Evolutionary conservation across 2,113 vertebrate species (phyloP).

Genomic region (Reinhardtius hippoglossoides): DNA sequence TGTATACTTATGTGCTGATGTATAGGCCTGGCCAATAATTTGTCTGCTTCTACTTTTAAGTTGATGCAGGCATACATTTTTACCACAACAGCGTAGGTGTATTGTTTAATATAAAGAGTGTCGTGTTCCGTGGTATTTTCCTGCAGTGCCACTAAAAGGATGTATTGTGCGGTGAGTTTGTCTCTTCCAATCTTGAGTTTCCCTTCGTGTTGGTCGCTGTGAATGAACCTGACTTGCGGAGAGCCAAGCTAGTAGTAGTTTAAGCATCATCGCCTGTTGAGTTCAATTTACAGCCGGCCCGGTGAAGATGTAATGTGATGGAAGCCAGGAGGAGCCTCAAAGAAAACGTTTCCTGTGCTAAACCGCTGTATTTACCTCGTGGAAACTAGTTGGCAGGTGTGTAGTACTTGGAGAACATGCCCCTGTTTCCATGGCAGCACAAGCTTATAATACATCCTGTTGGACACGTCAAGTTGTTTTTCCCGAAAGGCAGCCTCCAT

Average conservation of each 20-base stretch:
- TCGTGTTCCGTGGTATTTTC: not conserved
- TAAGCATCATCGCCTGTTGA: constrained; percentile 10
- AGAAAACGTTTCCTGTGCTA: constrained; percentile 46
- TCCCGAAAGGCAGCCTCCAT: constrained; percentile 10
- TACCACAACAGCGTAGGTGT: not conserved
- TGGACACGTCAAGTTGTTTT: constrained; percentile 25
- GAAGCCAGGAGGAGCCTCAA: constrained; percentile 26
- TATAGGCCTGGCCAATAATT: too few relatives aligned
- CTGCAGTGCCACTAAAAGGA: constrained; percentile 30
- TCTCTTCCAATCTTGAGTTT: constrained; percentile 18
- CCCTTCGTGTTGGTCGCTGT: constrained; percentile 13
- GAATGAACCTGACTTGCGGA: constrained; percentile 15
- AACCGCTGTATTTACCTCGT: constrained; percentile 29
- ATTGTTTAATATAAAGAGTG: not conserved
- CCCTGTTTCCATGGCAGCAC: constrained; percentile 45
- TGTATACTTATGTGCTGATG: too few relatives aligned
- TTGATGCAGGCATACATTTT: not conserved
- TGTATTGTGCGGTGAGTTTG: not conserved
- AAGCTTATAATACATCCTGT: constrained; percentile 46
- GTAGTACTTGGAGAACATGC: constrained; percentile 25
- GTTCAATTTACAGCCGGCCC: constrained; percentile 12
- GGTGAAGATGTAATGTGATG: constrained; percentile 30
- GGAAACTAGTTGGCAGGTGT: constrained; percentile 42
- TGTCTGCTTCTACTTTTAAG: not conserved
- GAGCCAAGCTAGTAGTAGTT: constrained; percentile 30